Percentiles rank a stretch among this genome's conserved stretches.
These are phyloP conservation scores for Drosophila sordidapex DNA, from an alignment of 2,888 invertebrate genomes.

Conservation along the genomic window DNA sequence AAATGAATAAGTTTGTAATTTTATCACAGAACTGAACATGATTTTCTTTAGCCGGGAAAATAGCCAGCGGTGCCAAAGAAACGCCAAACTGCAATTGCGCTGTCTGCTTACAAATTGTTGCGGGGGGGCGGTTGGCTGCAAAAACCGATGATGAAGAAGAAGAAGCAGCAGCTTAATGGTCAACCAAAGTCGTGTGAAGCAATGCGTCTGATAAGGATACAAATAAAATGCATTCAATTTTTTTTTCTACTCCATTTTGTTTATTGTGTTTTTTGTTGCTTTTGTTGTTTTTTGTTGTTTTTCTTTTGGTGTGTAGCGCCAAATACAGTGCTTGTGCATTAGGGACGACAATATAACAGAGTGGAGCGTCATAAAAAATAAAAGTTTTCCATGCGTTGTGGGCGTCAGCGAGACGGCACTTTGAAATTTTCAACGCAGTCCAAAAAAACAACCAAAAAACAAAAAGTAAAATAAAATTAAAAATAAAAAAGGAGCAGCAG, in stretches of 20 bases:
- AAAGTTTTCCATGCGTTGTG: slow-evolving; percentile 29
- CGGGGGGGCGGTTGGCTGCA: background rate
- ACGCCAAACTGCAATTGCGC: slow-evolving; percentile 59
- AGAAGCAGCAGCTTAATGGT: slow-evolving; percentile 28
- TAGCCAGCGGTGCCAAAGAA: slow-evolving; percentile 1
- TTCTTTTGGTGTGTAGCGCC: background rate
- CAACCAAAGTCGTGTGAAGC: slow-evolving; percentile 20
- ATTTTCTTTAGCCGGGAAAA: slow-evolving; percentile 31
- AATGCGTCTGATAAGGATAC: slow-evolving; percentile 64
- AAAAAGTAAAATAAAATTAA: background rate
- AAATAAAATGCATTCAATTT: slow-evolving; percentile 69
- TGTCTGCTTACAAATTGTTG: slow-evolving; percentile 70
- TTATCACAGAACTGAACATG: slow-evolving; percentile 44
- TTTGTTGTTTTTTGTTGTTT: background rate
- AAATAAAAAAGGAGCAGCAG: background rate
- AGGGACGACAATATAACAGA: slow-evolving; percentile 44
- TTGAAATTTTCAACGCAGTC: background rate
- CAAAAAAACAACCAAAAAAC: background rate
- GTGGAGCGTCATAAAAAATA: slow-evolving; percentile 38
- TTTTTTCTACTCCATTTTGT: slow-evolving; percentile 9
- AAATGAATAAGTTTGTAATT: slow-evolving; percentile 23
- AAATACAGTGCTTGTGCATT: slow-evolving; percentile 43
- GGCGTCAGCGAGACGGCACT: slow-evolving; percentile 60
- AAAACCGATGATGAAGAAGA: too few species aligned
- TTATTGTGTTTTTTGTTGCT: background rate